A percentile compares a stretch with the other conserved stretches of the same genome.
Conservation (phyloP, 2,888 invertebrate species). For the Apodemia zela region DNA sequence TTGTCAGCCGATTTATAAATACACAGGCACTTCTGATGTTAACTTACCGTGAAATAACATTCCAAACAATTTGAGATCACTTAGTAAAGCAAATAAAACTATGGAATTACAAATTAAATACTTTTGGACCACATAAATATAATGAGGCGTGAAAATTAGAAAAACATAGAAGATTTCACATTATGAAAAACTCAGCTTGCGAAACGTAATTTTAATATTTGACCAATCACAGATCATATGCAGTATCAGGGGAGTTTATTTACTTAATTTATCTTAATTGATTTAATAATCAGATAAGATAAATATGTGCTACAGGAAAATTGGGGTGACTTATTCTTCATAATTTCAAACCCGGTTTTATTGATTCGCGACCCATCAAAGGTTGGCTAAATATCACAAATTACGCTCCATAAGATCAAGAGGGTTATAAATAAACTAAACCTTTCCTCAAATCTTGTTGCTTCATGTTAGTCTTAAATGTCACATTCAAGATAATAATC, state of each 20-base stretch:
- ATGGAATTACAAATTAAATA: constrained; percentile 20
- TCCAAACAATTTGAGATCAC: constrained; percentile 51
- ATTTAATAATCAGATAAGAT: no score
- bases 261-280: no score
- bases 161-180: neutral
- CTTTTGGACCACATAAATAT: constrained; percentile 1
- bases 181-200: neutral
- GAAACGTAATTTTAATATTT: neutral
- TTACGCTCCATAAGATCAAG: neutral
- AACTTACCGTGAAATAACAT: constrained; percentile 31
- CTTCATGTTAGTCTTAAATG: neutral
- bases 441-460: neutral
- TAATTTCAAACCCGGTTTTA: no score
- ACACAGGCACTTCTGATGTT: constrained; percentile 67
- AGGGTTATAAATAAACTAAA: neutral
- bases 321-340: no score
- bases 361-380: no score
- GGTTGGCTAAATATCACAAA: no score
- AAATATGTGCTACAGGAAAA: no score
- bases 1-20: constrained; percentile 46
- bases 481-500: neutral
- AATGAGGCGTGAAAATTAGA: constrained; percentile 4
- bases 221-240: neutral
- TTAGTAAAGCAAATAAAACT: constrained; percentile 35
- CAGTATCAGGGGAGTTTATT: no score